Evolutionary conservation across 1,140 invertebrate genomes (phyloP).

Genomic region (Lordiphosa mommai): DNA sequence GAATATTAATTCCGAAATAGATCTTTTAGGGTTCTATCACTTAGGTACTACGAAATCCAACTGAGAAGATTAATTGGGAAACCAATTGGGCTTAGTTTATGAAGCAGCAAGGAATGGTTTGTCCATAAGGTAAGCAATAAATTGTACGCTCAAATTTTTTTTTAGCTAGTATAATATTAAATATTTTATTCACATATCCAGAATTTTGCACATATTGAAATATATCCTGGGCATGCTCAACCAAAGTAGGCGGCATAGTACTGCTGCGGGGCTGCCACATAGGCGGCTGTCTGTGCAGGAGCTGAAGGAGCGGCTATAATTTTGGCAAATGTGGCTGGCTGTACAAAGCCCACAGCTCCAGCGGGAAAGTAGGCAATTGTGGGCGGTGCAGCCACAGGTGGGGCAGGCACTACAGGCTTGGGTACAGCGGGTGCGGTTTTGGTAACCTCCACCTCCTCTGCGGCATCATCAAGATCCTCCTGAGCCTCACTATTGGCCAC

Average conservation of each 20-base stretch:
- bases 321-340: constrained; percentile 39
- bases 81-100: too few species aligned
- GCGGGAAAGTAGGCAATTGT: constrained; percentile 63
- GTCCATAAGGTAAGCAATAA: too few species aligned
- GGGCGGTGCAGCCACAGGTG: constrained; percentile 11
- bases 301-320: constrained; percentile 10
- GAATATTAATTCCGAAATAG: too few species aligned
- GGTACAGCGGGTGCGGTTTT: neutral
- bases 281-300: constrained; percentile 21
- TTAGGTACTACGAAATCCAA: too few species aligned
- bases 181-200: too few species aligned
- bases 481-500: constrained; percentile 65
- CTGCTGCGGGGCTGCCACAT: constrained; percentile 31
- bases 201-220: too few species aligned
- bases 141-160: too few species aligned
- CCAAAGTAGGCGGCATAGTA: constrained; percentile 55
- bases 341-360: constrained; percentile 57
- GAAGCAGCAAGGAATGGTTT: too few species aligned
- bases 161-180: too few species aligned
- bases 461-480: constrained; percentile 56
- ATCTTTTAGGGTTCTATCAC: too few species aligned
- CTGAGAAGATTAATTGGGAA: too few species aligned
- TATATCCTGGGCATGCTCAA: neutral
- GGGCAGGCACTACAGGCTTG: neutral
- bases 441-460: constrained; percentile 45